phyloP scores from a whole-genome alignment of 2,888 invertebrate species.

The Trilocha varians region DNA sequence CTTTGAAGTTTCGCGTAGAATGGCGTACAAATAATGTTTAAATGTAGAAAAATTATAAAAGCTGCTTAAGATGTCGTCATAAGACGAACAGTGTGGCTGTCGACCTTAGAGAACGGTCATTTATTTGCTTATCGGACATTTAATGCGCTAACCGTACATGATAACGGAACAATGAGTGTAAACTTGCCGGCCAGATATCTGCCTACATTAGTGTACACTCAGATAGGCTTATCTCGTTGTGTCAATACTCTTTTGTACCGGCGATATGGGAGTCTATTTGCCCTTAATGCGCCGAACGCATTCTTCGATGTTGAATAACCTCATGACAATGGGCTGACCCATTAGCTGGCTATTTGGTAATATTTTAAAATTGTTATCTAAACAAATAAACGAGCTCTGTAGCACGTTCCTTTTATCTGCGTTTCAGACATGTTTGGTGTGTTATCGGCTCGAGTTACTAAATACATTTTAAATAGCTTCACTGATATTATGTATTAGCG shows the following conservation, averaged over 20 bases:
- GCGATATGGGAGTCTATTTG: conserved; percentile 66
- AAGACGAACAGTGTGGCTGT: conserved; percentile 24
- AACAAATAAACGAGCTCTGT: conserved; percentile 24
- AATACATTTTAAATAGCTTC: conserved; percentile 11
- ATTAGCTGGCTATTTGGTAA: conserved; percentile 42
- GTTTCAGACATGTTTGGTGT: conserved; percentile 22
- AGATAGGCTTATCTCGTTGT: conserved; percentile 63
- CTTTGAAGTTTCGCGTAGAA: too few species aligned
- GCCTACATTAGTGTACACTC: conserved; percentile 54
- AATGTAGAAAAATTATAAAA: conserved; percentile 10
- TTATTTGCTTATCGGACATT: conserved; percentile 65
- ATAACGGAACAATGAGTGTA: conserved; percentile 69
- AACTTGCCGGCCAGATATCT: conserved; percentile 47
- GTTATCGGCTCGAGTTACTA: conserved; percentile 27
- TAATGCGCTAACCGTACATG: conserved; percentile 61
- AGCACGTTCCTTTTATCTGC: conserved; percentile 22
- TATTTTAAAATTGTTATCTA: conserved; percentile 37
- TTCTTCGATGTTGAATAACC: conserved; percentile 59
- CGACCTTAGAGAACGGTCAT: conserved; percentile 32
- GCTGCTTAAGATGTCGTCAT: conserved; percentile 9
- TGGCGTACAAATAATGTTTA: too few species aligned
- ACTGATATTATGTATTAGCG: not conserved
- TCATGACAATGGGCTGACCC: conserved; percentile 50
- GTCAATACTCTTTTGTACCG: conserved; percentile 71
- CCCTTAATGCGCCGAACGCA: conserved; percentile 60